Conservation (phyloP, 2,888 invertebrate genomes). For the Dromius quadrimaculatus region DNA sequence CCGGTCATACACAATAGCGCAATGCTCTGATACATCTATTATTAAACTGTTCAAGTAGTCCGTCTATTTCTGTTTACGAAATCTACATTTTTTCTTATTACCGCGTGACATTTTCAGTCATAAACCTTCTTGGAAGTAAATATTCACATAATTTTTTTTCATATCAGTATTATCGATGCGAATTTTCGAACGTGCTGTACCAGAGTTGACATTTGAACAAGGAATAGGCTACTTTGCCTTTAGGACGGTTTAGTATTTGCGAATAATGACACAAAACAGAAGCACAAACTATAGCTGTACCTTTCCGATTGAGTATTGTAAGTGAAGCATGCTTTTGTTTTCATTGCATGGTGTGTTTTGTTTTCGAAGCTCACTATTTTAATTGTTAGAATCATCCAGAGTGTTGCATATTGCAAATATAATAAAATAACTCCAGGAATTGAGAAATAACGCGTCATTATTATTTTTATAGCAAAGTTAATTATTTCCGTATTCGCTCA, state of each 20-base stretch:
- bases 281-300: slow-evolving; percentile 35
- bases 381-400: no score
- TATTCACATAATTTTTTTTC: slow-evolving; percentile 25
- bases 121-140: slow-evolving; percentile 22
- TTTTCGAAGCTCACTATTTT: slow-evolving; percentile 1
- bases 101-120: slow-evolving; percentile 27
- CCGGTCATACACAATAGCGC: slow-evolving; percentile 15
- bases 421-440: no score
- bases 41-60: slow-evolving; percentile 16
- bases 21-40: slow-evolving; percentile 31
- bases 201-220: slow-evolving; percentile 26
- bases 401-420: no score
- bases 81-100: slow-evolving; percentile 24
- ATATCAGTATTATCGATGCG: slow-evolving; percentile 28
- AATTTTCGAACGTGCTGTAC: slow-evolving; percentile 27
- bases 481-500: neutral
- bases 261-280: slow-evolving; percentile 39
- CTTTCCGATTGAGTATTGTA: slow-evolving; percentile 47
- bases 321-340: slow-evolving; percentile 36
- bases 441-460: neutral
- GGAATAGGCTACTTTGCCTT: slow-evolving; percentile 21
- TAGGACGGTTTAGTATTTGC: slow-evolving; percentile 26
- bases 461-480: slow-evolving; percentile 2
- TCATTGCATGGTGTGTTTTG: slow-evolving; percentile 34
- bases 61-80: slow-evolving; percentile 40